These are phyloP conservation scores for Peromyscus aztecus DNA, from an alignment of 2,797 vertebrate genomes.

Conservation along the genomic window DNA sequence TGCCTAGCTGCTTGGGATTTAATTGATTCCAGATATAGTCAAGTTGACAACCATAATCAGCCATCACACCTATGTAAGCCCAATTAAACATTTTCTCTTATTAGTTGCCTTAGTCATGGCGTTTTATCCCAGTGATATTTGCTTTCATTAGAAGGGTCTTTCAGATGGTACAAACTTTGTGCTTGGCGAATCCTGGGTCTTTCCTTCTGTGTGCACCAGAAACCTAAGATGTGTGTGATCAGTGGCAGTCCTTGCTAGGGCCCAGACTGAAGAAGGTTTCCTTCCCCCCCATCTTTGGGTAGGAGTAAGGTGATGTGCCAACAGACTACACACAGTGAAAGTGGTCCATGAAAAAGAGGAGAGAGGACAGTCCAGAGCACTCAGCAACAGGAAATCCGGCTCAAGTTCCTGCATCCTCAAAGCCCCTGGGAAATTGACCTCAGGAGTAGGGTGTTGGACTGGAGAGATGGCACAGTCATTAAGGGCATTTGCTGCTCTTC, in stretches of 20 bases:
- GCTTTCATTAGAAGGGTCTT: background rate
- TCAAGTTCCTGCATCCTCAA: background rate
- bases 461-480: background rate
- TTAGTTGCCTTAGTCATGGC: background rate
- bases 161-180: background rate
- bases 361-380: background rate
- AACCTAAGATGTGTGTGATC: background rate
- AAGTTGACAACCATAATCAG: background rate
- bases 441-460: background rate
- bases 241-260: accelerated
- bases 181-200: background rate
- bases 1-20: background rate
- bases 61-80: background rate
- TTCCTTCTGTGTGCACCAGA: background rate
- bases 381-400: background rate
- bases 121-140: background rate
- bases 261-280: background rate
- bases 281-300: background rate
- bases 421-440: background rate
- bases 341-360: background rate
- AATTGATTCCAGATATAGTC: background rate
- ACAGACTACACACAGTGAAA: background rate
- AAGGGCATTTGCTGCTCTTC: background rate
- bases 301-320: background rate
- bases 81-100: background rate